Conservation (phyloP, 1,140 invertebrate genomes). For the Coelopa frigida region DNA sequence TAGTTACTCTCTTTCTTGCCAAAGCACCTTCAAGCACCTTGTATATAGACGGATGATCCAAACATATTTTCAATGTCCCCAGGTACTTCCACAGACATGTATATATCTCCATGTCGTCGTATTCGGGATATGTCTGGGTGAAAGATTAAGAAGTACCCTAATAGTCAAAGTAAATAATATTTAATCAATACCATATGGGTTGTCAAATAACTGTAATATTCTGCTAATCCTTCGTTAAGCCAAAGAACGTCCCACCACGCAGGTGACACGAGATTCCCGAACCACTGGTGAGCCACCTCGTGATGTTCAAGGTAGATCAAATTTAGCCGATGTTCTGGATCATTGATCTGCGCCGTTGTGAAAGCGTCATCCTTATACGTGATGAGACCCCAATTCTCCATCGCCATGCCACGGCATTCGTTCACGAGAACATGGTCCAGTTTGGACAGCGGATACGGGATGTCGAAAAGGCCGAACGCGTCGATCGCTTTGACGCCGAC, state of each 20-base stretch:
- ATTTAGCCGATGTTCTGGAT: slow-evolving; percentile 16
- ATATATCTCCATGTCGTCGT: not conserved
- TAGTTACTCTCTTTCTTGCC: too few relatives aligned
- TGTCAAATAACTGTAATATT: slow-evolving; percentile 59
- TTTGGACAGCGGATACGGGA: slow-evolving; percentile 49
- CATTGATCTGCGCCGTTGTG: slow-evolving; percentile 3
- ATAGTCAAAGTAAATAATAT: not conserved
- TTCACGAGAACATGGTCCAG: slow-evolving; percentile 67
- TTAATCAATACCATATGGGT: slow-evolving; percentile 23
- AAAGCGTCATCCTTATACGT: slow-evolving; percentile 52
- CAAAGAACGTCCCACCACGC: slow-evolving; percentile 45
- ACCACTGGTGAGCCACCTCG: slow-evolving; percentile 64
- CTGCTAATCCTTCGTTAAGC: slow-evolving; percentile 61
- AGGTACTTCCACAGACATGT: too few relatives aligned
- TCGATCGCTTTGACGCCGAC: slow-evolving; percentile 27
- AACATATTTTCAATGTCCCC: too few relatives aligned
- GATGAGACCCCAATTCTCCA: slow-evolving; percentile 83
- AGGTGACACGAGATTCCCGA: slow-evolving; percentile 61
- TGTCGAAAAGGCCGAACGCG: slow-evolving; percentile 45
- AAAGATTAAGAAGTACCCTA: not conserved
- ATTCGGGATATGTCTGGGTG: not conserved
- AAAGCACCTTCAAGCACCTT: too few relatives aligned
- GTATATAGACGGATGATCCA: too few relatives aligned
- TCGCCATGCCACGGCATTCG: slow-evolving; percentile 69
- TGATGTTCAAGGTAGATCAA: slow-evolving; percentile 47